Base-by-base conservation (phyloP, 2,113 vertebrate species). In the Heterochromis multidens region DNA sequence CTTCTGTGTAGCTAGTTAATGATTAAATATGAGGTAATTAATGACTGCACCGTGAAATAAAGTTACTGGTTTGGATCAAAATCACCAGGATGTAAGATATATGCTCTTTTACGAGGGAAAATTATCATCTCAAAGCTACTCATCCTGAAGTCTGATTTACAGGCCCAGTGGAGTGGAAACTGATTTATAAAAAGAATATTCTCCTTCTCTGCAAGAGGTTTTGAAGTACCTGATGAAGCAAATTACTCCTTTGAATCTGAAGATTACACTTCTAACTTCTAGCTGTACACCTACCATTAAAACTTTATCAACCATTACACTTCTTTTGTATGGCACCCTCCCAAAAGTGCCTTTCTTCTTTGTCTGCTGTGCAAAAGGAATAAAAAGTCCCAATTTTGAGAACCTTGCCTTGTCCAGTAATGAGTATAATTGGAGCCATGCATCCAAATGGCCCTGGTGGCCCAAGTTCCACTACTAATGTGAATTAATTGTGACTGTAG, bases 401-500 rank as follows among this genome's bases (percentile, higher is more conserved):
- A 40, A 67, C 52, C 49, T 70, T 46, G 58, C 7, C 63, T 59
- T 77, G 46, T 78, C 59, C 80, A 54, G 72, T 87, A 89, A 88
- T 84, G 87, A 84, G 16, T 31, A 17, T 90, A 86, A 94, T 83
- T 89, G 61, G 57, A 86, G 74, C 60, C 29, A 74, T 80, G 88
- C 60, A 85, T 88, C 65, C 78, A 74, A 65, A 77, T 49, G 59
- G 82, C 65, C 72, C 77, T 19, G 56, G 87, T 88, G 88, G 89
- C 67, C 81, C 31, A 27, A 43, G 40, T 77, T 60, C 72, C 72
- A n/a, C 60, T 87, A 85, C 86, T 92, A 92, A 93, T 93, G 85
- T 87, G 87, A 88, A 93, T 92, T 91, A 92, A 93, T 92, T 85
- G 83, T 94, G 87, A 92, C 82, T 86, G 82, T 81, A 80, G 89